Conservation (phyloP, 2,888 invertebrate species). For the Drosophila glabriapex region DNA sequence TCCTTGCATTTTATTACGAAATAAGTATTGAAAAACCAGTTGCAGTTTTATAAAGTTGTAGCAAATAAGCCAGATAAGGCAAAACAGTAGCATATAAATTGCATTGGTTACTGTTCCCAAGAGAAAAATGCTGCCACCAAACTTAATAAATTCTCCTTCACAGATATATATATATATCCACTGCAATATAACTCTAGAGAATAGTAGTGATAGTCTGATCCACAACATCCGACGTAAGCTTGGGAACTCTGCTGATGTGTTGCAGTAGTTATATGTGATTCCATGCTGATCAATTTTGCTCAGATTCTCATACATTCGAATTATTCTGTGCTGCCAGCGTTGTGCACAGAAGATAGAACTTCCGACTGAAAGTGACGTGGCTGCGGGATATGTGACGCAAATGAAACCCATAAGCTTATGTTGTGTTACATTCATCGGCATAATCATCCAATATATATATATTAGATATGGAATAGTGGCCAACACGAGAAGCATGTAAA, state of each 20-base stretch:
- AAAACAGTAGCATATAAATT: conserved; percentile 4
- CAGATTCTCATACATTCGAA: neutral
- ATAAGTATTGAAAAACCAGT: neutral
- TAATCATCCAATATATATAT: rapidly evolving
- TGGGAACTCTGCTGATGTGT: neutral
- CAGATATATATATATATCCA: rapidly evolving
- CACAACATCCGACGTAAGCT: neutral
- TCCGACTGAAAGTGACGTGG: neutral
- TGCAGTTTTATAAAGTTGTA: neutral
- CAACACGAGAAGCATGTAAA: neutral
- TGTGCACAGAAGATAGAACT: neutral
- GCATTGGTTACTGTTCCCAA: neutral
- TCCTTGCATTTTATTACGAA: neutral
- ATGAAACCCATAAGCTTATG: neutral
- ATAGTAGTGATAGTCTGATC: neutral
- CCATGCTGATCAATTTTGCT: neutral
- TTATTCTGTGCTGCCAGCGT: conserved; percentile 20
- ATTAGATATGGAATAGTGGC: neutral
- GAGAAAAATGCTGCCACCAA: neutral
- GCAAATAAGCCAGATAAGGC: conserved; percentile 13
- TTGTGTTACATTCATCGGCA: neutral
- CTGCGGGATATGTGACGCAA: neutral
- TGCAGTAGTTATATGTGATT: neutral
- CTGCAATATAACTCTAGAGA: neutral
- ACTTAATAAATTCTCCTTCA: rapidly evolving